Conservation (phyloP, 2,113 vertebrate species). For the Zosterops lateralis region DNA sequence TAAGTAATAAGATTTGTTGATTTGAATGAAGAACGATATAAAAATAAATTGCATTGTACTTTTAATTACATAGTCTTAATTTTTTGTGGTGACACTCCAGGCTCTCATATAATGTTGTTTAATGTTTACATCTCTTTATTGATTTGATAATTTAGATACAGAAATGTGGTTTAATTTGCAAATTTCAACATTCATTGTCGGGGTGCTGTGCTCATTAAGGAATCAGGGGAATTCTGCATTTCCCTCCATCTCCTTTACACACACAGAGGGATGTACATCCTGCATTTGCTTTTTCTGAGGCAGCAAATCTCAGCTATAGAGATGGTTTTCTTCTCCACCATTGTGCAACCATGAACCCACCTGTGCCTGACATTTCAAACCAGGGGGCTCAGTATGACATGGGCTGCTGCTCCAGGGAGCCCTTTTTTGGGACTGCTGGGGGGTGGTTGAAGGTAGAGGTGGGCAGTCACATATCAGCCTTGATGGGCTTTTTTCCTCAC, state of each 20-base stretch:
- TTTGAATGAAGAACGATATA: conserved; percentile 42
- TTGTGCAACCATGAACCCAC: not conserved
- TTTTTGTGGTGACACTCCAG: conserved; percentile 54
- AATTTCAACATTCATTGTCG: not conserved
- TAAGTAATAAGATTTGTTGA: conserved; percentile 57
- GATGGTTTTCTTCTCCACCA: fast-evolving
- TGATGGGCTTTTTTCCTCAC: not conserved
- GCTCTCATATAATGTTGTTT: conserved; percentile 51
- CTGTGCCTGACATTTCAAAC: fast-evolving
- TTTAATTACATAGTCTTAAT: conserved; percentile 63
- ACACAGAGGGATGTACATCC: not conserved
- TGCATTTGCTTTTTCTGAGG: not conserved
- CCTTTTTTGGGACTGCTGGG: not conserved
- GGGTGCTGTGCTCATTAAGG: conserved; percentile 1
- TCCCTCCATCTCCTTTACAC: not conserved
- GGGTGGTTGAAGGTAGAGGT: not conserved
- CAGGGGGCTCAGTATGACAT: not conserved
- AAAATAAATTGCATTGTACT: conserved; percentile 65
- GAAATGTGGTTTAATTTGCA: not conserved
- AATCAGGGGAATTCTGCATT: not conserved
- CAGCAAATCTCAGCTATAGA: not conserved
- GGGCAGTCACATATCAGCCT: not conserved
- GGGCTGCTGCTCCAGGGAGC: not conserved
- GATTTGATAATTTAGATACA: conserved; percentile 46
- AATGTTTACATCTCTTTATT: conserved; percentile 46